A percentile compares a stretch with the other conserved stretches of the same genome.
phyloP scores from a whole-genome alignment of 2,888 invertebrate species.

The Steromphala cineraria region DNA sequence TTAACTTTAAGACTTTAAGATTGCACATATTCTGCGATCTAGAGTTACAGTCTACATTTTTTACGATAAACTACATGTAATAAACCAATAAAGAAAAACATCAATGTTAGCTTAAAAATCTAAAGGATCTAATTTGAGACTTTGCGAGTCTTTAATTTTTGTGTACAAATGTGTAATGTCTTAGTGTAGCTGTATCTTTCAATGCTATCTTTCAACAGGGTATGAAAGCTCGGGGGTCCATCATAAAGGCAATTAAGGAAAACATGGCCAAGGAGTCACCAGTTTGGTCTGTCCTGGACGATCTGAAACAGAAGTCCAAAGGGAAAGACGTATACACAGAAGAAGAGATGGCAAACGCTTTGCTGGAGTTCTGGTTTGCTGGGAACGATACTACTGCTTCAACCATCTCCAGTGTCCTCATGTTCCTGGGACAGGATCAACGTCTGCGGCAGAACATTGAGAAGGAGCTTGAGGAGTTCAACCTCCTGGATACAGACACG shows the following conservation, averaged over 20 bases:
- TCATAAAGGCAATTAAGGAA: conserved; percentile 1
- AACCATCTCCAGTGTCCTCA: conserved; percentile 25
- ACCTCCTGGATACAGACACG: neutral
- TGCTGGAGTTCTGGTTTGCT: conserved; percentile 21
- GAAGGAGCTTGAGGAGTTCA: neutral
- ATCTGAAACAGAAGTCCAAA: neutral
- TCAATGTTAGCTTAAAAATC: no score
- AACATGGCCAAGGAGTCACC: neutral
- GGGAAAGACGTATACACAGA: neutral
- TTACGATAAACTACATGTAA: no score
- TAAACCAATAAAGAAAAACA: no score
- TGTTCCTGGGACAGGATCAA: conserved; percentile 26
- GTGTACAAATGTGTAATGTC: no score
- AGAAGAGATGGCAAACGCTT: neutral
- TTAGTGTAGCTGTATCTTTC: no score
- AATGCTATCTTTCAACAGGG: neutral
- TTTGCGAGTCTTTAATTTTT: no score
- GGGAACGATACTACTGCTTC: conserved; percentile 18
- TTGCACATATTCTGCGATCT: no score
- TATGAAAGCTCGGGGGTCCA: neutral
- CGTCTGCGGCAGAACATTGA: neutral
- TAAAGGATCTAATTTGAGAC: no score
- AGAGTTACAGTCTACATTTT: no score
- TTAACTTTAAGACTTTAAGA: no score
- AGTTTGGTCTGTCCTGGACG: neutral